A percentile compares a stretch with the other conserved stretches of the same genome.
These are phyloP conservation scores for Aphidius ervi DNA, from an alignment of 1,140 invertebrate genomes.

Conservation along the genomic window DNA sequence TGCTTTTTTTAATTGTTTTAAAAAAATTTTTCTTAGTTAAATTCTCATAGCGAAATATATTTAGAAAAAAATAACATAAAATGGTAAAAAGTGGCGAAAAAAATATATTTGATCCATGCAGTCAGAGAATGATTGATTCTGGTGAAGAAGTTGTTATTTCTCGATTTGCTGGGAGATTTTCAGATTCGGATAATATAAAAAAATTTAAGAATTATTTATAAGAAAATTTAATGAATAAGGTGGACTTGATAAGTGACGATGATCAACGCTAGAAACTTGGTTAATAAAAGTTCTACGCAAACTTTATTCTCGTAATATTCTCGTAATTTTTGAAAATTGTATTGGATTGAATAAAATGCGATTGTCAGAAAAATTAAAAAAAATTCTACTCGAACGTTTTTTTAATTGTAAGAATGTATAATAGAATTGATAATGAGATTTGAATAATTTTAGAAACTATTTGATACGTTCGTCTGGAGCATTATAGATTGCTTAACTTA, in stretches of 20 bases:
- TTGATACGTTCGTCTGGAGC: too few species aligned
- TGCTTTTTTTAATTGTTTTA: too few species aligned
- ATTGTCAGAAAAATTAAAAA: background rate
- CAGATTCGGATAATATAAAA: constrained; percentile 75
- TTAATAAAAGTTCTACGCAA: constrained; percentile 32
- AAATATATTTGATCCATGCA: constrained; percentile 7
- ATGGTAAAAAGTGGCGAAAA: constrained; percentile 11
- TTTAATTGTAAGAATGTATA: too few species aligned
- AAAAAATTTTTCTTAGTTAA: too few species aligned
- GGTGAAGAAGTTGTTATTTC: constrained; percentile 80
- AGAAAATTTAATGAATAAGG: constrained; percentile 70
- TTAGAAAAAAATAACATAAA: too few species aligned
- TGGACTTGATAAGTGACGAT: constrained; percentile 79
- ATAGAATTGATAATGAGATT: too few species aligned
- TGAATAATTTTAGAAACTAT: too few species aligned
- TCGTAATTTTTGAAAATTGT: background rate
- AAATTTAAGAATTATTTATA: too few species aligned
- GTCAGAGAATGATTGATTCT: constrained; percentile 29
- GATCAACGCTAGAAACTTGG: constrained; percentile 70
- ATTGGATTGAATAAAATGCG: background rate
- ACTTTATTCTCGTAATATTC: background rate
- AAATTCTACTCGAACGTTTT: too few species aligned
- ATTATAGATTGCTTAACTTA: too few species aligned
- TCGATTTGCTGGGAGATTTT: constrained; percentile 81
- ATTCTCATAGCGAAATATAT: too few species aligned